phyloP scores from a whole-genome alignment of 2,888 invertebrate species.

The Cabera pusaria region DNA sequence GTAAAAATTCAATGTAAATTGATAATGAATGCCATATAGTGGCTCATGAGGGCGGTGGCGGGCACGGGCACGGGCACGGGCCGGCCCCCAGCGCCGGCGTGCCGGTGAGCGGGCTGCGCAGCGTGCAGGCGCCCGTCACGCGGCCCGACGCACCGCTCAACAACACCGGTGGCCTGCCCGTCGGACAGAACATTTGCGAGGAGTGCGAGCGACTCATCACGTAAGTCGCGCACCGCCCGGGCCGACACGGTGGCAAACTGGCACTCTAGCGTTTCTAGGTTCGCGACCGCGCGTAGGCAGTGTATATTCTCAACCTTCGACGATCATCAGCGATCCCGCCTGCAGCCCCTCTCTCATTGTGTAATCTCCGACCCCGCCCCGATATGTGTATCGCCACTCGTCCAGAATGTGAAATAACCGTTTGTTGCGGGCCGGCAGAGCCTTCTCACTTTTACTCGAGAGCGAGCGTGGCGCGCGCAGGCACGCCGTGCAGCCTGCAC shows the following conservation, averaged over 20 bases:
- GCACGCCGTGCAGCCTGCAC: constrained; percentile 85
- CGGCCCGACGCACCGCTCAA: constrained; percentile 84
- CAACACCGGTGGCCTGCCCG: constrained; percentile 89
- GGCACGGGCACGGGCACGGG: too few species aligned
- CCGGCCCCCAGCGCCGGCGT: constrained; percentile 48
- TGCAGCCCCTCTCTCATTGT: constrained; percentile 21
- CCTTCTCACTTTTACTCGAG: constrained; percentile 88
- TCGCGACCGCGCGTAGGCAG: constrained; percentile 13
- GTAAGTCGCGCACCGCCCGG: constrained; percentile 91
- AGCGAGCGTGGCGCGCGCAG: constrained; percentile 89
- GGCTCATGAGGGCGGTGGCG: constrained; percentile 18
- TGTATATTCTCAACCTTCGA: constrained; percentile 8
- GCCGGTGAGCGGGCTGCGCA: constrained; percentile 84
- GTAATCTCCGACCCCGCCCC: constrained; percentile 39
- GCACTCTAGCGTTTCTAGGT: constrained; percentile 39
- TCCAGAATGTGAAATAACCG: constrained; percentile 50
- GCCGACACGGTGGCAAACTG: constrained; percentile 85
- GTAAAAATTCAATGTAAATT: constrained; percentile 2
- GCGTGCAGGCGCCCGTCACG: constrained; percentile 90
- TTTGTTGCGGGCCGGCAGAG: constrained; percentile 72
- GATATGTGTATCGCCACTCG: constrained; percentile 37
- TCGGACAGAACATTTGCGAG: constrained; percentile 97
- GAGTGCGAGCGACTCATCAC: constrained; percentile 98
- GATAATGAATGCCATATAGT: constrained; percentile 46
- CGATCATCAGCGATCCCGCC: constrained; percentile 19